Evolutionary conservation across 2,113 vertebrate species (phyloP), one percentile per base, ranked within the genome.

Genomic region (Labeo catla): DNA sequence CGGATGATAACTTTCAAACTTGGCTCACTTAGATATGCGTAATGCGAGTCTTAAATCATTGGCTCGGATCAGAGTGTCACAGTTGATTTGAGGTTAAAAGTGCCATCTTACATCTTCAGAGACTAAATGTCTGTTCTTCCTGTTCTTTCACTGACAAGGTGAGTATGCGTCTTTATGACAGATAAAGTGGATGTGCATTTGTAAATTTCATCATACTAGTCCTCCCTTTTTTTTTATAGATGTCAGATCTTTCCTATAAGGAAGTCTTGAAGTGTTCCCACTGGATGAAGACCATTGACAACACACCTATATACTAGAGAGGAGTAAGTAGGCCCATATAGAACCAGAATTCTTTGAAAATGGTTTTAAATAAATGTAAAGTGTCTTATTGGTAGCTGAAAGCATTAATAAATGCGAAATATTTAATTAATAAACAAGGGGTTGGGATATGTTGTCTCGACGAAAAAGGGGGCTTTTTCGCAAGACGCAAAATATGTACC

Each of bases 11-110:
- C 0, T 77, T 77, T 76, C n/a, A 76, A 76, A 76, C 73, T 76
- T 49, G 45, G 73, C 73, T 8, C 73, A 50, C 73, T 49, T 50
- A 50, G n/a, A 50, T 76, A 50, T 76, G 45, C 73, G 10, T 80
- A 59, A 59, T 59, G 76, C 9, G 21, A 81, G 47, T 63, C 36
- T 47, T 81, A 61, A 81, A 45, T 61, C 59, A 63, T 63, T 77
- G 74, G 74, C 49, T 54, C 16, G 49, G 28, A 77, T 77, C 74
- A 36, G 28, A 28, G 49, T 54, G 49, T 77, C 50, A 36, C 7
- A 34, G 5, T 2, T 77, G 74, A 77, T 52, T 52, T 54, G 15
- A 28, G 74, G 74, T 19, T 28, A 54, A 77, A 54, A 77, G 76
- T 36, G 23, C 52, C 50, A 77, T 54, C 39, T 39, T 77, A 77